Evolutionary conservation across 1,140 invertebrate genomes (phyloP).

Genomic region (Gerris buenoi): DNA sequence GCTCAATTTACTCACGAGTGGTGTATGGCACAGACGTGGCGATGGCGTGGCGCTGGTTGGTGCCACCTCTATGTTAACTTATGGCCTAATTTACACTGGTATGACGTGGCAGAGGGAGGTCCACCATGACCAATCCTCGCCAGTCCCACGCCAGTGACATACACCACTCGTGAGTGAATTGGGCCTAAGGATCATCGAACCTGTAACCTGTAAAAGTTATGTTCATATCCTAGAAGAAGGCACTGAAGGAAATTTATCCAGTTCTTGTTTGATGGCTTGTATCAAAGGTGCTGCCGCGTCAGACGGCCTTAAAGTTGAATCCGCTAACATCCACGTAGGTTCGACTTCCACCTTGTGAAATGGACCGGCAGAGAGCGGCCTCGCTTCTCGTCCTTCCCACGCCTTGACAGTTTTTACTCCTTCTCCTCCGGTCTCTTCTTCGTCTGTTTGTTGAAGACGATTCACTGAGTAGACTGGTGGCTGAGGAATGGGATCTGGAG

Average conservation of each 20-base stretch:
- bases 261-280: constrained; percentile 43
- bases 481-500: neutral
- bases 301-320: constrained; percentile 33
- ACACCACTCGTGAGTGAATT: too few relatives aligned
- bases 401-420: neutral
- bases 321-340: constrained; percentile 32
- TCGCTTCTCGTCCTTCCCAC: constrained; percentile 16
- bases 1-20: too few relatives aligned
- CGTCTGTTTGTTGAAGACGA: neutral
- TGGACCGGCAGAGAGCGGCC: constrained; percentile 43
- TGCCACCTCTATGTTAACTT: too few relatives aligned
- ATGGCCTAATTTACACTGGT: too few relatives aligned
- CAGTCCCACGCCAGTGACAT: too few relatives aligned
- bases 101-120: too few relatives aligned
- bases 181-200: too few relatives aligned
- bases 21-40: too few relatives aligned
- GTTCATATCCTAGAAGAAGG: constrained; percentile 31
- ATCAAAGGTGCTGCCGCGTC: constrained; percentile 49
- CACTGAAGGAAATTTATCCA: constrained; percentile 31
- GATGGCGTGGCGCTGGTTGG: too few relatives aligned
- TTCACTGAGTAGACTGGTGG: neutral
- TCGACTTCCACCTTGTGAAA: constrained; percentile 38
- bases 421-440: neutral
- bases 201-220: constrained; percentile 27
- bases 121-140: too few relatives aligned